Percentiles rank a stretch among this genome's conserved stretches.
These are phyloP conservation scores for Mycetomoellerius zeteki DNA, from an alignment of 1,140 invertebrate genomes.

Conservation along the genomic window DNA sequence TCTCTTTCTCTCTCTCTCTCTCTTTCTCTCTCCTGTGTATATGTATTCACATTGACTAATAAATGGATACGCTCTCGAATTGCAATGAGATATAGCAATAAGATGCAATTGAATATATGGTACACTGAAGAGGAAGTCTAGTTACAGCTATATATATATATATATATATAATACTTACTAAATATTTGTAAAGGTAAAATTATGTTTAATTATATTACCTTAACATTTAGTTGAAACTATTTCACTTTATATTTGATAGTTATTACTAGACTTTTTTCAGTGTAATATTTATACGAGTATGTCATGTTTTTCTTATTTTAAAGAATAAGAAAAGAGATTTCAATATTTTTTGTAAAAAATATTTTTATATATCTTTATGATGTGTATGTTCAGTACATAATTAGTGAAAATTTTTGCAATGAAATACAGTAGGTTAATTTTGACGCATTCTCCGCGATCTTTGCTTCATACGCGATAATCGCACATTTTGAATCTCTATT, in stretches of 20 bases:
- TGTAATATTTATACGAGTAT: too few species aligned
- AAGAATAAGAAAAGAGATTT: background rate
- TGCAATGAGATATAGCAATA: background rate
- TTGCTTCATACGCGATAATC: background rate
- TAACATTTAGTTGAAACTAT: too few species aligned
- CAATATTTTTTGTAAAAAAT: background rate
- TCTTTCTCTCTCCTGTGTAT: background rate
- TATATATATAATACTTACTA: too few species aligned
- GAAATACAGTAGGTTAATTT: background rate
- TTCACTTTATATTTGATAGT: too few species aligned
- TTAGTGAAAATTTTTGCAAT: background rate
- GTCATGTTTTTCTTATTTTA: background rate
- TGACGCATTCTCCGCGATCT: background rate
- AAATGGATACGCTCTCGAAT: background rate
- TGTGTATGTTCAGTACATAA: background rate
- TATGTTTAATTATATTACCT: too few species aligned
- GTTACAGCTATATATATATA: too few species aligned
- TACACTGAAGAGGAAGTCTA: too few species aligned
- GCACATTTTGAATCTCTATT: slow-evolving; percentile 2
- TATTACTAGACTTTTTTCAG: too few species aligned
- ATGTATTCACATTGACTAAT: background rate
- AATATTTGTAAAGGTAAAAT: too few species aligned
- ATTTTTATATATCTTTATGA: background rate
- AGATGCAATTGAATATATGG: background rate
- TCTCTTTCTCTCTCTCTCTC: background rate